These are phyloP conservation scores for Pagrus major DNA, from an alignment of 2,113 vertebrate species.

Conservation along the genomic window DNA sequence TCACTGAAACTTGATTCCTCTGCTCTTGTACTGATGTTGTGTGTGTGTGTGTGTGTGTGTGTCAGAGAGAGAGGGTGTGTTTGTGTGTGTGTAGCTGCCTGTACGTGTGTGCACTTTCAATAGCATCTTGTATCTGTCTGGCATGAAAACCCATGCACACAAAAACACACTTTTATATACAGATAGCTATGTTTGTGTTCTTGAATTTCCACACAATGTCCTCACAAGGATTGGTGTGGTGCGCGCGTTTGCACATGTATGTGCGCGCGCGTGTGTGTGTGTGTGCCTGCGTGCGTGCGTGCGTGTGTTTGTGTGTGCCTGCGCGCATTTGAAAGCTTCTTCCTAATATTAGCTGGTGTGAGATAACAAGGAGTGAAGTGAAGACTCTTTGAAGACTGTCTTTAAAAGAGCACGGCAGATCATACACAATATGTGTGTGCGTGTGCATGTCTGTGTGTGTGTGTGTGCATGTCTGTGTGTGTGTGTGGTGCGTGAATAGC, in stretches of 20 bases:
- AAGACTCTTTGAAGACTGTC: constrained; percentile 70
- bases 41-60: constrained; percentile 10
- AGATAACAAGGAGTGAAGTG: constrained; percentile 69
- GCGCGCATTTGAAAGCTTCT: not conserved
- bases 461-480: constrained; percentile 42
- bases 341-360: constrained; percentile 54
- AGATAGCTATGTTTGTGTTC: constrained; percentile 9
- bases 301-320: not conserved
- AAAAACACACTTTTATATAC: not conserved
- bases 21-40: constrained; percentile 6
- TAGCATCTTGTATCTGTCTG: constrained; percentile 10
- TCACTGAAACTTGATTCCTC: constrained; percentile 44
- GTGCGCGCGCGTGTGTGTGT: not conserved
- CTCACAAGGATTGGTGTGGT: not conserved
- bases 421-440: constrained; percentile 44
- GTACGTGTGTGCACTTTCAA: constrained; percentile 21
- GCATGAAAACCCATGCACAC: not conserved
- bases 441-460: constrained; percentile 19
- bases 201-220: constrained; percentile 20
- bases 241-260: not conserved
- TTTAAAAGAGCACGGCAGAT: constrained; percentile 66
- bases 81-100: not conserved
- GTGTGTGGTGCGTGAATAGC: not conserved
- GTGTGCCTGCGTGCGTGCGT: not conserved
- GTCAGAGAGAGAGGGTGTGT: not conserved